phyloP scores from a whole-genome alignment of 2,888 invertebrate species.

The Phymatocera aterrima region DNA sequence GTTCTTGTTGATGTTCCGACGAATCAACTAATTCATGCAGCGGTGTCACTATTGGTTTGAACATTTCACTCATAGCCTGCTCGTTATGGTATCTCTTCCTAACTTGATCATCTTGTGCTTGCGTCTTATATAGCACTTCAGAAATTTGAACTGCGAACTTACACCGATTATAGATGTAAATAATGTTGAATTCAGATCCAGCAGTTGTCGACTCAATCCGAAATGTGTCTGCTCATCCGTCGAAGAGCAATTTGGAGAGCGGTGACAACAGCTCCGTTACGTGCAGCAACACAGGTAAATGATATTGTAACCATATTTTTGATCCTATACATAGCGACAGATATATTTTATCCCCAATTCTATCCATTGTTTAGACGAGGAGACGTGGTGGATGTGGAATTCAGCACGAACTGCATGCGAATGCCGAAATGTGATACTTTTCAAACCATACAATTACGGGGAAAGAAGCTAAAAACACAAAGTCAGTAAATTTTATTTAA shows the following conservation, averaged over 20 bases:
- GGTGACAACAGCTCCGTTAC: not conserved
- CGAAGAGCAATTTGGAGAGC: not conserved
- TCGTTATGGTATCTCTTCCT: not conserved
- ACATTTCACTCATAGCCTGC: too few relatives aligned
- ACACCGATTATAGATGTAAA: not conserved
- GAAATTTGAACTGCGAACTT: not conserved
- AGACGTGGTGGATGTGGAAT: too few relatives aligned
- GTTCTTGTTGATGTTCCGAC: too few relatives aligned
- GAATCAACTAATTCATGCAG: not conserved
- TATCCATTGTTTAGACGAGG: too few relatives aligned
- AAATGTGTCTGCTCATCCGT: not conserved
- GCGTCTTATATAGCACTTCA: slow-evolving; percentile 43
- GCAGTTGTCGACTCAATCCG: not conserved
- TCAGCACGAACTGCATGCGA: too few relatives aligned
- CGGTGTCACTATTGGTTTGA: not conserved
- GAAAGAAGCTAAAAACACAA: too few relatives aligned
- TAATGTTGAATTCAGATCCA: not conserved
- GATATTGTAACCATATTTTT: not conserved
- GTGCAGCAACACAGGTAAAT: not conserved
- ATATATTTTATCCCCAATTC: too few relatives aligned
- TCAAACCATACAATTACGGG: too few relatives aligned
- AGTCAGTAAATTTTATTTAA: too few relatives aligned
- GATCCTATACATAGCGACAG: not conserved
- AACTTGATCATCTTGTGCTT: not conserved
- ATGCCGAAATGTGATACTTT: too few relatives aligned